Evolutionary conservation across 1,140 invertebrate genomes (phyloP).

Genomic region (Rhizoglyphus robini): DNA sequence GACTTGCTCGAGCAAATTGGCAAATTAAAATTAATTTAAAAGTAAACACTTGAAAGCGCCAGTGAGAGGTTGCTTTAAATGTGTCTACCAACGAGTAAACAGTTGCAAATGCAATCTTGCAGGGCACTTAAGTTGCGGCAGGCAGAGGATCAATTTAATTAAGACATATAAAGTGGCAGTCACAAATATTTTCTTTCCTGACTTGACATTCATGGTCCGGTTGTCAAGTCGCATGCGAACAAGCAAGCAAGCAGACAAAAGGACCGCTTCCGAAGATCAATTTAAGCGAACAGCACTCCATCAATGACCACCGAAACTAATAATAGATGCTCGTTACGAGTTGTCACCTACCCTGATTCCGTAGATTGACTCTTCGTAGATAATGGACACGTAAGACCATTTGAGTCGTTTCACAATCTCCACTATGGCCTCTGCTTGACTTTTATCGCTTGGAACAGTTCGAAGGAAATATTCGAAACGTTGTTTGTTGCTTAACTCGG

Average conservation of each 20-base stretch:
- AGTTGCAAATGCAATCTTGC: background rate
- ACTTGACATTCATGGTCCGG: too few species aligned
- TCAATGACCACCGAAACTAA: background rate
- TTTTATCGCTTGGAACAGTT: slow-evolving; percentile 85
- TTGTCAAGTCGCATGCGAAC: too few species aligned
- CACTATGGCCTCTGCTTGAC: slow-evolving; percentile 89
- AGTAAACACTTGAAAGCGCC: background rate
- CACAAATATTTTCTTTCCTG: too few species aligned
- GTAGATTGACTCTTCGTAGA: slow-evolving; percentile 93
- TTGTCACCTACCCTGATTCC: slow-evolving; percentile 67
- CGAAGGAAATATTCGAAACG: slow-evolving; percentile 86
- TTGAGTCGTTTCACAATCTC: slow-evolving; percentile 70
- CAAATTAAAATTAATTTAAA: slow-evolving; percentile 3
- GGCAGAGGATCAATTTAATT: background rate
- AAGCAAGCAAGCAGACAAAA: too few species aligned
- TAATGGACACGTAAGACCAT: slow-evolving; percentile 88
- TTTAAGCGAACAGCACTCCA: too few species aligned
- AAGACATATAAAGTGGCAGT: too few species aligned
- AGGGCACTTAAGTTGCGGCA: background rate
- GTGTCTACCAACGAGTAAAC: too few species aligned
- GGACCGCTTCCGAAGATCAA: too few species aligned
- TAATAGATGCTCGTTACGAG: background rate
- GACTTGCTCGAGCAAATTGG: background rate
- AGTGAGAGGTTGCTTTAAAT: too few species aligned
- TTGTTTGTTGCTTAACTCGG: slow-evolving; percentile 84